Evolutionary conservation across 2,113 vertebrate genomes (phyloP).

Genomic region (Mustelus asterias): DNA sequence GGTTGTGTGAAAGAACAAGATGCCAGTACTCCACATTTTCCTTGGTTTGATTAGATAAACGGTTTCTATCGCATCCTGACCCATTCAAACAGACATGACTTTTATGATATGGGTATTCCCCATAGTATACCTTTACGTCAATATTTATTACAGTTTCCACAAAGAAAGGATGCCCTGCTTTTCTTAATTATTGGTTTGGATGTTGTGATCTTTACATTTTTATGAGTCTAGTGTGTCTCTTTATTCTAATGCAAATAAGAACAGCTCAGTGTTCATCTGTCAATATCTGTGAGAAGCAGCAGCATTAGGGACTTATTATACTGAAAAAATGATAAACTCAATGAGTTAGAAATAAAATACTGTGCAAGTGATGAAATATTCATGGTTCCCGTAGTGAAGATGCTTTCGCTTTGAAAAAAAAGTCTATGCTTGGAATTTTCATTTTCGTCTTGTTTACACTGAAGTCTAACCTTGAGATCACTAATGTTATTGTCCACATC

Average conservation of each 20-base stretch:
- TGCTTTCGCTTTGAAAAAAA: neutral
- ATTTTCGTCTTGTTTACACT: neutral
- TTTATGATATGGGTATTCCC: neutral
- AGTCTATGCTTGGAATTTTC: neutral
- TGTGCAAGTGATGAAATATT: conserved; percentile 46
- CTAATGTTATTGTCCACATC: neutral
- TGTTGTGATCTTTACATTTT: neutral
- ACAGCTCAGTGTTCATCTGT: neutral
- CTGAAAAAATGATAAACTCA: neutral
- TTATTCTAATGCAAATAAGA: conserved; percentile 18
- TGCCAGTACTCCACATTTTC: neutral
- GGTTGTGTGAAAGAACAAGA: neutral
- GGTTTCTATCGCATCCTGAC: neutral
- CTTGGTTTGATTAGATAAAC: neutral
- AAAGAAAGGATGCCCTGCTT: neutral
- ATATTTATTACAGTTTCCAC: neutral
- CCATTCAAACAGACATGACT: neutral
- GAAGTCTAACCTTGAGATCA: neutral
- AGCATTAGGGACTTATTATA: neutral
- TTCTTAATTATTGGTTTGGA: neutral
- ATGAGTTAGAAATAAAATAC: conserved; percentile 36
- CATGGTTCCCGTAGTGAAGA: conserved; percentile 42
- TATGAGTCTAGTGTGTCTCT: neutral
- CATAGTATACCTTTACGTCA: neutral
- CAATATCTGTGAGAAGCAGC: neutral